A percentile compares a stretch with the other conserved stretches of the same genome.
These are phyloP conservation scores for Drosophila oshimai DNA, from an alignment of 1,140 invertebrate species.

Conservation along the genomic window DNA sequence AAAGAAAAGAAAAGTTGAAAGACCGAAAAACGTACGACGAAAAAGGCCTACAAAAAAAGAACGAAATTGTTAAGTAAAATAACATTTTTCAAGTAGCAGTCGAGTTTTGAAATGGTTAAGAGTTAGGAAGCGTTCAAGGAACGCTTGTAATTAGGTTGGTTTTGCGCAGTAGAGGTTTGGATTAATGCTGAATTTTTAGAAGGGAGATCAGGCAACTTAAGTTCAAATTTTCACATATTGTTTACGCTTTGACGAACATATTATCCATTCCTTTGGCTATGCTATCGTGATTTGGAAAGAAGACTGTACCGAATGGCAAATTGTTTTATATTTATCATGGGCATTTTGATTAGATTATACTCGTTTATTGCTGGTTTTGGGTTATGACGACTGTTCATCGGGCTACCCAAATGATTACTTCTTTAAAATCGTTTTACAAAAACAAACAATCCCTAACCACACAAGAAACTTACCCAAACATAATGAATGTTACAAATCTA, in stretches of 20 bases:
- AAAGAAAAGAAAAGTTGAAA: conserved; percentile 14
- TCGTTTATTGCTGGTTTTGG: conserved; percentile 11
- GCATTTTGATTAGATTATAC: conserved; percentile 7
- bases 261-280: background rate
- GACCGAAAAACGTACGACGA: conserved; percentile 18
- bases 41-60: conserved; percentile 6
- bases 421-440: background rate
- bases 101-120: conserved; percentile 5
- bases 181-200: conserved; percentile 8
- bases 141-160: conserved; percentile 30
- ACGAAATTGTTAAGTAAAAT: background rate
- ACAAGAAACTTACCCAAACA: background rate
- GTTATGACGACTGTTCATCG: background rate
- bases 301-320: conserved; percentile 23
- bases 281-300: conserved; percentile 17
- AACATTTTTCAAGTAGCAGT: conserved; percentile 5
- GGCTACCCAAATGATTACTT: background rate
- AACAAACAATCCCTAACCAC: background rate
- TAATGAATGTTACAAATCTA: conserved; percentile 52
- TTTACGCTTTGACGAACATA: conserved; percentile 15
- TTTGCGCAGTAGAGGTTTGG: background rate
- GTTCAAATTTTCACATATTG: conserved; percentile 62
- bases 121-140: conserved; percentile 48
- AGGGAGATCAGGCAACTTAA: conserved; percentile 33
- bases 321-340: conserved; percentile 7